Conservation (phyloP, 1,140 invertebrate species). For the Aphelenchoides fujianensis region DNA sequence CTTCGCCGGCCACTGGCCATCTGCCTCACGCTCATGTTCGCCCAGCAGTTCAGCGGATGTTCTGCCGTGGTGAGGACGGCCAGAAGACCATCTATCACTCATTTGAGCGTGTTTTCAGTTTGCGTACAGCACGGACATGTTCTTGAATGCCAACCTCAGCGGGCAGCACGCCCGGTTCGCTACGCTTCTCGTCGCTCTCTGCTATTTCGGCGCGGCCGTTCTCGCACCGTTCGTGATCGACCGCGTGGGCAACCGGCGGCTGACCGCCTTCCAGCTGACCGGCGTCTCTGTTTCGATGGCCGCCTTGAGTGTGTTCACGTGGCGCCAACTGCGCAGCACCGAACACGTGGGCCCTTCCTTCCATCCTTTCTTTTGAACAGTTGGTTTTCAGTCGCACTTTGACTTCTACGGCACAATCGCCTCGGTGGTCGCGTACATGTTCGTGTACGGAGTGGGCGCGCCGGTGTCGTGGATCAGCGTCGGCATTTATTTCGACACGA, state of each 20-base stretch:
- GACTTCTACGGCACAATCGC: slow-evolving; percentile 52
- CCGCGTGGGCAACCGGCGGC: slow-evolving; percentile 44
- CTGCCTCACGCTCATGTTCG: slow-evolving; percentile 56
- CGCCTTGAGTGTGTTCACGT: slow-evolving; percentile 52
- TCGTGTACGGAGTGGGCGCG: slow-evolving; percentile 54
- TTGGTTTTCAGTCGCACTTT: slow-evolving; percentile 19
- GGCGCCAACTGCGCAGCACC: slow-evolving; percentile 35
- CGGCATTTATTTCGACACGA: slow-evolving; percentile 49
- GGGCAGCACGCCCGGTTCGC: slow-evolving; percentile 51
- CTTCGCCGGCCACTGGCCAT: slow-evolving; percentile 50
- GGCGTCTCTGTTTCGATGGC: slow-evolving; percentile 48
- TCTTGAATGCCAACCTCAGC: slow-evolving; percentile 53
- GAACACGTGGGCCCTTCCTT: not conserved
- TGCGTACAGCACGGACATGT: slow-evolving; percentile 61
- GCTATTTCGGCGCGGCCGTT: slow-evolving; percentile 57
- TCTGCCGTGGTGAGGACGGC: too few relatives aligned
- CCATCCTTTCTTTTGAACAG: not conserved
- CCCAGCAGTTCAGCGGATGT: slow-evolving; percentile 62
- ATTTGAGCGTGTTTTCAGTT: too few relatives aligned
- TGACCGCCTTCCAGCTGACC: slow-evolving; percentile 54
- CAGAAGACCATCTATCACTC: too few relatives aligned
- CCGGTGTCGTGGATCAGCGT: slow-evolving; percentile 61
- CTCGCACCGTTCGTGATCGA: slow-evolving; percentile 59
- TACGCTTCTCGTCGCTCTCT: slow-evolving; percentile 57
- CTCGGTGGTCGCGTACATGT: slow-evolving; percentile 56